Base-by-base conservation (phyloP, 1,140 invertebrate species). In the Pseudomyrmex concolor region DNA sequence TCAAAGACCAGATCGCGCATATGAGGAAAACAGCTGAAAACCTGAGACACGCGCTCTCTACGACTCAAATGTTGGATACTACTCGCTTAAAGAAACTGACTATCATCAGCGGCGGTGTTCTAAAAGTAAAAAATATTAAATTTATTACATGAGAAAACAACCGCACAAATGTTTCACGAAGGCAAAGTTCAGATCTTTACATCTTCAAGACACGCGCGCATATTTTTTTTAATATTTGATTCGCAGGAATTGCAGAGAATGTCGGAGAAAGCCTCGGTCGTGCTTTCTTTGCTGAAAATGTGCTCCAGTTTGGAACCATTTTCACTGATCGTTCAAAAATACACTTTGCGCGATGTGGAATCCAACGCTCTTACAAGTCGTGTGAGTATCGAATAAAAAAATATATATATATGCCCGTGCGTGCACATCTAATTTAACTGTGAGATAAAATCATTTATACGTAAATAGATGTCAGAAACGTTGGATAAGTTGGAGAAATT, bases 401-500 rank as follows among this genome's bases (percentile, higher is more conserved):
- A 63, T 12, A 15, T 1, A 22, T 57, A 1, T 80, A 5, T 19
- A 0, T 15, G n/a, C n/a, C n/a, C n/a, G 1, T 22, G 10, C 17
- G 19, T 25, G 3, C 25, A 25, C 25, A 25, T 67, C 50, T 68
- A 10, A 55, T 48, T n/a, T 9, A 54, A 64, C 10, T 34, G 43
- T 54, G 59, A 71, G n/a, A 74, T 59, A 64, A 22, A 34, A 63
- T 13, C 66, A 34, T 81, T 88, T 64, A 8, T 57, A 34, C 34
- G 0, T 5, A 34, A 34, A 34, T 34, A 93, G 92, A 82, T 89
- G 4, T 86, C 89, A 15, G 85, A 89, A 63, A 85, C 91, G 2
- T 92, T 91, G 63, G 83, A 89, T 2, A 92, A 92, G 77, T 81
- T 94, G 63, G 90, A 91, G 7, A 92, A 90, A 34, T 94, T 95